These are phyloP conservation scores for Torymus tubicola DNA, from an alignment of 2,888 invertebrate genomes.

Conservation along the genomic window DNA sequence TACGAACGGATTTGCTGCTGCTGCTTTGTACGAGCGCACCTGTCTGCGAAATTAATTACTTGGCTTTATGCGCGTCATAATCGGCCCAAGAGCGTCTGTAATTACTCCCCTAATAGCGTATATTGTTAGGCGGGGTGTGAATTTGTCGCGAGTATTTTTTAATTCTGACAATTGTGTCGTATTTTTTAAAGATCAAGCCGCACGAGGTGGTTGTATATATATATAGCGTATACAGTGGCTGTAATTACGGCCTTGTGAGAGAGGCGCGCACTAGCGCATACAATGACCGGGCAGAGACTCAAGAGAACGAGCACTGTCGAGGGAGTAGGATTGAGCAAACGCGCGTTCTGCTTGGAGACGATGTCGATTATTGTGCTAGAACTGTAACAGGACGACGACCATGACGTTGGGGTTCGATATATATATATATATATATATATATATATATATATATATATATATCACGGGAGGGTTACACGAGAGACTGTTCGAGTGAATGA, in stretches of 20 bases:
- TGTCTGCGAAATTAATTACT: constrained; percentile 54
- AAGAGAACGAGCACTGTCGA: too few relatives aligned
- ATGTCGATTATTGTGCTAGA: too few relatives aligned
- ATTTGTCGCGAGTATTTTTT: background rate
- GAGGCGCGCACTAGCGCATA: background rate
- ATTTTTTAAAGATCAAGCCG: background rate
- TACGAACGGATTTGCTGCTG: too few relatives aligned
- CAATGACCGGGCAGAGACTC: too few relatives aligned
- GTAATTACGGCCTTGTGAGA: constrained; percentile 31
- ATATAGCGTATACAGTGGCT: background rate
- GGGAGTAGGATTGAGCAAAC: background rate
- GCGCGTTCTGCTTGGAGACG: constrained; percentile 22
- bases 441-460: too few relatives aligned
- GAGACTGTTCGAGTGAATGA: too few relatives aligned
- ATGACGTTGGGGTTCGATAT: too few relatives aligned
- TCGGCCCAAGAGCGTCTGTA: constrained; percentile 21
- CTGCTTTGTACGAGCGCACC: constrained; percentile 22
- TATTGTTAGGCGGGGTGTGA: constrained; percentile 29
- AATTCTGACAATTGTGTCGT: background rate
- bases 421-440: too few relatives aligned
- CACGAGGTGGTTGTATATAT: background rate
- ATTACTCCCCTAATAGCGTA: constrained; percentile 44
- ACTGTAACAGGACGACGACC: too few relatives aligned
- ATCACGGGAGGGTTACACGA: too few relatives aligned
- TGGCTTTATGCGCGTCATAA: constrained; percentile 51